Conservation (phyloP, 2,888 invertebrate genomes). For the Apodemia duryi region DNA sequence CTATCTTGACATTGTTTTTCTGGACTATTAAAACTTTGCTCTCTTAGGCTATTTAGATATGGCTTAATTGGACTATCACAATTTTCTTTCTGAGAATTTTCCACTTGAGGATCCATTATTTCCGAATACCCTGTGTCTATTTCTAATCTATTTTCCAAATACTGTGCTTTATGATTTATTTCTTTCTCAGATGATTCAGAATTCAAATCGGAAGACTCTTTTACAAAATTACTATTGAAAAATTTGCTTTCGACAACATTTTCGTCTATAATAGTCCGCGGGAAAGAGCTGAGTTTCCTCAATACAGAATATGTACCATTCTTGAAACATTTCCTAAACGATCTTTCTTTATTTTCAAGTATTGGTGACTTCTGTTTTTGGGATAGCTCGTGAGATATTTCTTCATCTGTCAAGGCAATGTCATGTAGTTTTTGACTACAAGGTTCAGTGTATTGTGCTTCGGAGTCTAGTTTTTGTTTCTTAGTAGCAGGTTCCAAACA, state of each 20-base stretch:
- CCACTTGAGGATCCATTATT: slow-evolving; percentile 36
- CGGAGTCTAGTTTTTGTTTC: slow-evolving; percentile 45
- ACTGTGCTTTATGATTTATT: slow-evolving; percentile 17
- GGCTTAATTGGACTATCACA: slow-evolving; percentile 42
- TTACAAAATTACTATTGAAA: slow-evolving; percentile 47
- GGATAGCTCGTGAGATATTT: slow-evolving; percentile 34
- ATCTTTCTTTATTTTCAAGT: slow-evolving; percentile 61
- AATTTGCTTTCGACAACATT: slow-evolving; percentile 81
- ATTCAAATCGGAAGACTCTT: slow-evolving; percentile 4
- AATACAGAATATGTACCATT: slow-evolving; percentile 52
- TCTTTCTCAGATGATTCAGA: slow-evolving; percentile 38
- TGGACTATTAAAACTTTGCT: slow-evolving; percentile 41
- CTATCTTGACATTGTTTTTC: slow-evolving; percentile 19
- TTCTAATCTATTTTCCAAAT: slow-evolving; percentile 28
- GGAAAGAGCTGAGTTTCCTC: slow-evolving; percentile 73
- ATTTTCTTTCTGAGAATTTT: slow-evolving; percentile 59
- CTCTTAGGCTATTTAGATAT: slow-evolving; percentile 20
- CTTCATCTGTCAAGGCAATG: slow-evolving; percentile 38
- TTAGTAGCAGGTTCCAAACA: slow-evolving; percentile 56
- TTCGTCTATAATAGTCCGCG: slow-evolving; percentile 60
- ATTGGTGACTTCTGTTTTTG: slow-evolving; percentile 60
- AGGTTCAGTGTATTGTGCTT: slow-evolving; percentile 32
- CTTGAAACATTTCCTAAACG: slow-evolving; percentile 51
- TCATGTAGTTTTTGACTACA: slow-evolving; percentile 38
- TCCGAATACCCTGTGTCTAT: slow-evolving; percentile 38